A percentile compares a stretch with the other conserved stretches of the same genome.
Conservation (phyloP, 1,140 invertebrate species). For the Centruroides sculpturatus region DNA sequence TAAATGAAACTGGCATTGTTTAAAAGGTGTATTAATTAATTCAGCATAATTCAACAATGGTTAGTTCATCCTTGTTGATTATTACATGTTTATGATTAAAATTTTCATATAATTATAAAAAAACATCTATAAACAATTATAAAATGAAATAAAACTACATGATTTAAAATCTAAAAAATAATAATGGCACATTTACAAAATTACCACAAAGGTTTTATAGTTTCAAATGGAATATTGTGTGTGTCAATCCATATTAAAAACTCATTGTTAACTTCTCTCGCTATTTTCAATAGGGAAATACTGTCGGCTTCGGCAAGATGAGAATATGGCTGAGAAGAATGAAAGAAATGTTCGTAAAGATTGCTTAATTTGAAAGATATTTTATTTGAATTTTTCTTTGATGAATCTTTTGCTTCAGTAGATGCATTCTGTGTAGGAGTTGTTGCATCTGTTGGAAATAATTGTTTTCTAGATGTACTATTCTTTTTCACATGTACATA, state of each 20-base stretch:
- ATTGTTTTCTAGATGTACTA: neutral
- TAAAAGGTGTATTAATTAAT: too few species aligned
- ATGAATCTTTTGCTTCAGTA: neutral
- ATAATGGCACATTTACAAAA: too few species aligned
- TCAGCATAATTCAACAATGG: too few species aligned
- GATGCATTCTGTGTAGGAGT: neutral
- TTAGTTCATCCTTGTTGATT: too few species aligned
- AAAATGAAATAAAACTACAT: too few species aligned
- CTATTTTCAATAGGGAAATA: slow-evolving; percentile 7
- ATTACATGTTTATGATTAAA: too few species aligned
- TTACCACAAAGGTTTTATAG: slow-evolving; percentile 9
- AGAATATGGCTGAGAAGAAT: neutral
- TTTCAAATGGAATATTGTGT: slow-evolving; percentile 1
- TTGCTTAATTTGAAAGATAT: neutral
- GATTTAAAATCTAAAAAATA: too few species aligned
- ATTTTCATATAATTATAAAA: too few species aligned
- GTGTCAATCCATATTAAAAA: slow-evolving; percentile 19
- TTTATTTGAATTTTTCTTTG: neutral
- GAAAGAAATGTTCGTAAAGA: slow-evolving; percentile 11
- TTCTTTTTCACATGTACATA: neutral
- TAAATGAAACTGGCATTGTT: too few species aligned
- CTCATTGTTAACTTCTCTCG: slow-evolving; percentile 9
- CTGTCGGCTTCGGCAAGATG: slow-evolving; percentile 13
- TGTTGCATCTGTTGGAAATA: neutral
- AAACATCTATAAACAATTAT: too few species aligned